Conservation (phyloP, 2,113 vertebrate genomes). For the Astur gentilis region DNA sequence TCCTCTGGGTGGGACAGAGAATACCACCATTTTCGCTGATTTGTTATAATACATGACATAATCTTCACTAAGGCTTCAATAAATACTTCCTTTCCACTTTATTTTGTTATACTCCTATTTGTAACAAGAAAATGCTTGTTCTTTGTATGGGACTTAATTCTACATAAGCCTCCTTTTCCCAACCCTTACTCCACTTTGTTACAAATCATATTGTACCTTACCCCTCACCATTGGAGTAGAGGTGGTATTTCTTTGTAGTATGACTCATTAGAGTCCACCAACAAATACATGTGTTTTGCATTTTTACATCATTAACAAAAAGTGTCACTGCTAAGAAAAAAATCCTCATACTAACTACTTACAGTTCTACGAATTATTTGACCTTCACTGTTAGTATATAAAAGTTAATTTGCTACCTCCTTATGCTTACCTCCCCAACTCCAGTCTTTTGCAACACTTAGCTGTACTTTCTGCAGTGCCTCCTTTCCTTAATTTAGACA, state of each 20-base stretch:
- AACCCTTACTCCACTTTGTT: neutral
- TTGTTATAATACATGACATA: neutral
- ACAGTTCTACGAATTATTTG: neutral
- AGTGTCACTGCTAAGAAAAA: neutral
- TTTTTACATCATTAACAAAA: neutral
- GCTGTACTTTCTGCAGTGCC: neutral
- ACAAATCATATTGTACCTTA: neutral
- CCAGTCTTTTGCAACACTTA: neutral
- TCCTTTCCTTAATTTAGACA: neutral
- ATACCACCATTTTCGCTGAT: neutral
- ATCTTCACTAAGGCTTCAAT: neutral
- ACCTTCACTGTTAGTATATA: rapidly evolving
- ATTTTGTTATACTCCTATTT: neutral
- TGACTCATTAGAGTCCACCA: neutral
- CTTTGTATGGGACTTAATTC: neutral
- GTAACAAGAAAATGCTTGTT: neutral
- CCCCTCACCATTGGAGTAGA: rapidly evolving
- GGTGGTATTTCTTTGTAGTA: neutral
- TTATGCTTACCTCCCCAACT: neutral
- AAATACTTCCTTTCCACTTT: neutral
- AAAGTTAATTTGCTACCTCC: neutral
- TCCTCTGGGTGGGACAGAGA: neutral
- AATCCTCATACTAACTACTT: neutral
- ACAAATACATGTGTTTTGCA: neutral
- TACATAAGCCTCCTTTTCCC: neutral